Evolutionary conservation across 1,140 invertebrate species (phyloP), one percentile per base, ranked within the genome.

Genomic region (Atta texana): DNA sequence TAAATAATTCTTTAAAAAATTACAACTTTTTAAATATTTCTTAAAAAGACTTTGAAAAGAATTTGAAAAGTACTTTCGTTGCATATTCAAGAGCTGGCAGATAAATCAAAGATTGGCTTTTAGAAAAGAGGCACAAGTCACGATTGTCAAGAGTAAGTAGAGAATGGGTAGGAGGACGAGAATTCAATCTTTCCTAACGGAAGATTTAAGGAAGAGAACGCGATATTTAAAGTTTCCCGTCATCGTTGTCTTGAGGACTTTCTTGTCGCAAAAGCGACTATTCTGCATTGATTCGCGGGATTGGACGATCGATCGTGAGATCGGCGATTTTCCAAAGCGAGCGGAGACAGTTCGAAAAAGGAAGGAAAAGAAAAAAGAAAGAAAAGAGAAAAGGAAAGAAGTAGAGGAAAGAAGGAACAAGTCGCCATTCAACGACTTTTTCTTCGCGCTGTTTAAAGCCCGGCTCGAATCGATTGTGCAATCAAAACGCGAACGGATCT

Each of bases 181-280:
- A 82, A 82, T 82, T 82, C 68, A 82, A 82, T 82, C 80, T 82
- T 82, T 49, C 14, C 39, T 7, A 74, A 18, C 53, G 68, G 80
- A 59, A 74, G 68, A 74, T 82, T 82, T 74, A 74, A 82, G 68
- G 80, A 82, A 49, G 24, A 74, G 39, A 24, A 84, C 80, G 80
- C 44, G 80, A 84, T 84, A 84, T 75, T 84, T 84, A 75, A 84
- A 84, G 80, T 84, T 84, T 84, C 14, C 69, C 69, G 80, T 84
- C 78, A 69, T 63, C 80, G 69, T 84, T 57, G 53, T 84, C 69
- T 74, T 53, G 55, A 75, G 18, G 39, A 75, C 57, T 57, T 74
- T 72, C 66, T 71, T 31, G 55, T 84, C 80, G 80, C 80, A 21
- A 84, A 61, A 84, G 80, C 55, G 39, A 55, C 80, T 84, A 84